phyloP scores from a whole-genome alignment of 1,140 invertebrate species.

The Uloborus diversus region DNA sequence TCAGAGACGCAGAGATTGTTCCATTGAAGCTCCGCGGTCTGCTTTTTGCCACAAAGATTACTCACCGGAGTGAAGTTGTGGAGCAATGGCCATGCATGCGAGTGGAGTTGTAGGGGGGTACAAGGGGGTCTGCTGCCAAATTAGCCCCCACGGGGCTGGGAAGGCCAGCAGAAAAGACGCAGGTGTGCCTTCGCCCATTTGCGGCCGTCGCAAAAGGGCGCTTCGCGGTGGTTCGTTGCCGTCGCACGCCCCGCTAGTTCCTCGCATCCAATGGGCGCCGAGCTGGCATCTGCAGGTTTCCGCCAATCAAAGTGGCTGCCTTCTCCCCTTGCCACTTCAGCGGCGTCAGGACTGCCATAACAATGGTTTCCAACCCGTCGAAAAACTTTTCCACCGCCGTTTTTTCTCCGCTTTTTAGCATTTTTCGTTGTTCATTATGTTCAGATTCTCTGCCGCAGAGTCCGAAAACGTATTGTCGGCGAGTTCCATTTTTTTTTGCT shows the following conservation, averaged over 20 bases:
- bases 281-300: constrained; percentile 48
- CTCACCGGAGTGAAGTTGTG: background rate
- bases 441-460: background rate
- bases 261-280: constrained; percentile 21
- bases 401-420: background rate
- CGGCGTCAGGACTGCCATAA: constrained; percentile 38
- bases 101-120: background rate
- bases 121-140: constrained; percentile 14
- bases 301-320: constrained; percentile 42
- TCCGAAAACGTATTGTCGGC: background rate
- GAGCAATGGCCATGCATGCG: constrained; percentile 17
- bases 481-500: background rate
- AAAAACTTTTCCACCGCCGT: constrained; percentile 21
- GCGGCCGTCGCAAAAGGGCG: constrained; percentile 49
- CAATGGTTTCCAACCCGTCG: constrained; percentile 3
- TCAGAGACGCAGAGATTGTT: background rate
- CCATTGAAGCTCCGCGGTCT: constrained; percentile 10
- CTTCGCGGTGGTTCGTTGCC: constrained; percentile 35
- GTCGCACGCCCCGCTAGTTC: constrained; percentile 42
- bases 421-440: background rate
- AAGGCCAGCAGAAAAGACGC: constrained; percentile 30
- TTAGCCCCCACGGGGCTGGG: constrained; percentile 36
- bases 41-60: constrained; percentile 16
- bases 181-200: constrained; percentile 50
- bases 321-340: constrained; percentile 35